Conservation (phyloP, 1,140 invertebrate species). For the Drosophila suzukii region DNA sequence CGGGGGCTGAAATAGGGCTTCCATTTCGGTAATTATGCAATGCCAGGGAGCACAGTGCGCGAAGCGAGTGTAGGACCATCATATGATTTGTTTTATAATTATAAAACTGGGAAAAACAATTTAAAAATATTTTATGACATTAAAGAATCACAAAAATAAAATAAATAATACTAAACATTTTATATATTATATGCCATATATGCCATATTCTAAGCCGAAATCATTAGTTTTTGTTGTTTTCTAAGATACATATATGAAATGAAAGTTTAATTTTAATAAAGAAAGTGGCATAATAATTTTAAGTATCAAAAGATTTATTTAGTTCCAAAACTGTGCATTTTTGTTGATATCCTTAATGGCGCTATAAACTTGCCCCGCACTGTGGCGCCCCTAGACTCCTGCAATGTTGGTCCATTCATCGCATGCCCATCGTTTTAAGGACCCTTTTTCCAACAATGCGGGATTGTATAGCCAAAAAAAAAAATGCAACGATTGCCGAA, state of each 20-base stretch:
- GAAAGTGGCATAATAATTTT: too few relatives aligned
- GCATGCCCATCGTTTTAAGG: not conserved
- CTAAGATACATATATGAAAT: too few relatives aligned
- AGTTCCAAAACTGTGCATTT: not conserved
- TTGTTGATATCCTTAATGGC: not conserved
- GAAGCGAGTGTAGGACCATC: not conserved
- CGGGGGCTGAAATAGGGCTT: conserved; percentile 7
- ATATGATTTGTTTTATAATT: not conserved
- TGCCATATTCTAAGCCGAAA: too few relatives aligned
- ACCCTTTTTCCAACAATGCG: conserved; percentile 24
- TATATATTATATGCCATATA: too few relatives aligned
- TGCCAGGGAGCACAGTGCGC: conserved; percentile 19
- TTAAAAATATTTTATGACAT: not conserved
- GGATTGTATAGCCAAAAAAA: conserved; percentile 10
- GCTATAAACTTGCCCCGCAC: not conserved
- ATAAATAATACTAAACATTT: too few relatives aligned
- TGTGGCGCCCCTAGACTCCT: conserved; percentile 32
- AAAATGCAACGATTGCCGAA: conserved; percentile 10
- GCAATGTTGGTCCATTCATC: conserved; percentile 29
- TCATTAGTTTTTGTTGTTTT: too few relatives aligned
- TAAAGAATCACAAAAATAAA: not conserved
- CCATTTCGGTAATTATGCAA: conserved; percentile 55
- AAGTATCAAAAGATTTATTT: too few relatives aligned
- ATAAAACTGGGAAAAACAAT: not conserved
- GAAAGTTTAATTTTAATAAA: too few relatives aligned